phyloP scores from a whole-genome alignment of 2,113 vertebrate genomes.

The Chelonoidis abingdonii region DNA sequence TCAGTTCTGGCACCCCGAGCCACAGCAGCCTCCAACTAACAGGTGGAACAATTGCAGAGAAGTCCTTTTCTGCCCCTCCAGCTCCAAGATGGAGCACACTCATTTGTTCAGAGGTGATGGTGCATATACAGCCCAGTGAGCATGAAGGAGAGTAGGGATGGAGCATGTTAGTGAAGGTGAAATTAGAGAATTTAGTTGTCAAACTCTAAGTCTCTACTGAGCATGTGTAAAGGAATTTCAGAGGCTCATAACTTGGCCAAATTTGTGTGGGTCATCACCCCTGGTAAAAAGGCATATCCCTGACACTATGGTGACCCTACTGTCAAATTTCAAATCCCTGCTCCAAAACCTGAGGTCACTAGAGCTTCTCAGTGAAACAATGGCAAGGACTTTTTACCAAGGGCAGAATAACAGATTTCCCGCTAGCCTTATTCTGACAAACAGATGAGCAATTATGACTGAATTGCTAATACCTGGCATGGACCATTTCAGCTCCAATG shows the following conservation, averaged over 20 bases:
- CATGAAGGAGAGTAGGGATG: neutral
- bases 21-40: neutral
- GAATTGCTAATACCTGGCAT: neutral
- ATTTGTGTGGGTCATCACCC: neutral
- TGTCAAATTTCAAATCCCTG: neutral
- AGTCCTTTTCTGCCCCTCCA: neutral
- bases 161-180: neutral
- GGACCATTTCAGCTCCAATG: neutral
- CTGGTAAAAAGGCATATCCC: neutral
- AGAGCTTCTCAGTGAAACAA: neutral
- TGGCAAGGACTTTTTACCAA: neutral
- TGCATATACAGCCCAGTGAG: neutral
- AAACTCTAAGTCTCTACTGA: neutral
- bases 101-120: neutral
- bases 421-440: neutral
- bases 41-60: neutral
- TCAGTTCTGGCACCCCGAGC: neutral
- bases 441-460: neutral
- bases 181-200: neutral
- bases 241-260: neutral
- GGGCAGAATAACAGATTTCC: neutral
- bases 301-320: neutral
- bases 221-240: neutral
- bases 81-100: neutral
- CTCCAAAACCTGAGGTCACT: neutral